Evolutionary conservation across 2,888 invertebrate species (phyloP).

Genomic region (Tetrapedia diversipes): DNA sequence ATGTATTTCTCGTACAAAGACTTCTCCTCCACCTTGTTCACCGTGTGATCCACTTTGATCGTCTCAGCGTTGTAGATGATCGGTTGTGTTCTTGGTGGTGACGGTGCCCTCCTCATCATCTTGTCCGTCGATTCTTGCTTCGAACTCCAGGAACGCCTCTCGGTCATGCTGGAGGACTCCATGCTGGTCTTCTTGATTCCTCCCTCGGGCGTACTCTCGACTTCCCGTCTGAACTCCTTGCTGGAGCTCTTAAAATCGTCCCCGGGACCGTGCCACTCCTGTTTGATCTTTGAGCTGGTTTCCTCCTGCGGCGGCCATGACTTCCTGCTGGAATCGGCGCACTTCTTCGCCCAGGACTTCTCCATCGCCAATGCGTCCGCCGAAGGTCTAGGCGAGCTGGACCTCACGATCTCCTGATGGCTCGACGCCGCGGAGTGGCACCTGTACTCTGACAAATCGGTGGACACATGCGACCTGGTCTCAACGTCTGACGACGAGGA

Average conservation of each 20-base stretch:
- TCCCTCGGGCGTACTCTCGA: slow-evolving; percentile 75
- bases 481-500: slow-evolving; percentile 77
- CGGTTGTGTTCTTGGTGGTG: slow-evolving; percentile 73
- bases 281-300: slow-evolving; percentile 72
- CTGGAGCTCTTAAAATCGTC: slow-evolving; percentile 77
- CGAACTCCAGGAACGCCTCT: slow-evolving; percentile 78
- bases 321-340: slow-evolving; percentile 82
- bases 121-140: slow-evolving; percentile 74
- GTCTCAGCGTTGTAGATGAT: slow-evolving; percentile 83
- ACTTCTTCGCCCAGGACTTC: slow-evolving; percentile 87
- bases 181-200: slow-evolving; percentile 77
- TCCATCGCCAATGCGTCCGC: slow-evolving; percentile 88
- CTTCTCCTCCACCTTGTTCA: slow-evolving; percentile 80
- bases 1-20: slow-evolving; percentile 78
- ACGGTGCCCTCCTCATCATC: slow-evolving; percentile 57
- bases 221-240: slow-evolving; percentile 74
- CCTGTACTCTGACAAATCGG: slow-evolving; percentile 77
- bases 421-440: slow-evolving; percentile 76
- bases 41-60: slow-evolving; percentile 80
- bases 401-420: slow-evolving; percentile 70
- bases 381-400: slow-evolving; percentile 84
- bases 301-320: slow-evolving; percentile 83
- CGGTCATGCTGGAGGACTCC: slow-evolving; percentile 78
- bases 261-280: slow-evolving; percentile 77
- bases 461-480: slow-evolving; percentile 77